Percentiles rank a stretch among this genome's conserved stretches.
phyloP scores from a whole-genome alignment of 2,113 vertebrate genomes.

The Scalopus aquaticus region DNA sequence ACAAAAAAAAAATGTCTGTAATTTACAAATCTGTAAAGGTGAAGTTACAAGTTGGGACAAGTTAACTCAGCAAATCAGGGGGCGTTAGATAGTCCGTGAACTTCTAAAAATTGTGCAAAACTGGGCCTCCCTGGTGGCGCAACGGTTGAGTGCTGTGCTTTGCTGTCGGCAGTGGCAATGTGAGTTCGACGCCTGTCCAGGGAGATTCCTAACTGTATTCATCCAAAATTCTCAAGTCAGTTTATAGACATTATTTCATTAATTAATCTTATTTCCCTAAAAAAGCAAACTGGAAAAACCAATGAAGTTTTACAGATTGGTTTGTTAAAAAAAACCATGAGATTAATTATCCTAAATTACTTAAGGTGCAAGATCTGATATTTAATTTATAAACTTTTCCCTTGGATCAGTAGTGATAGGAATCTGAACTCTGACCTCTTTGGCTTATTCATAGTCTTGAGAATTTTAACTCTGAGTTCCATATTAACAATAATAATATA shows the following conservation, averaged over 20 bases:
- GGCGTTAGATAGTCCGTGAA: neutral
- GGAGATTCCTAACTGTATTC: neutral
- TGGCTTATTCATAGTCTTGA: neutral
- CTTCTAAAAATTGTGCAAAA: neutral
- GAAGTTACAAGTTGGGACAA: neutral
- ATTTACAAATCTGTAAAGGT: neutral
- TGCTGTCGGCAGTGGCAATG: too few relatives aligned
- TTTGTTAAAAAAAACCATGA: neutral
- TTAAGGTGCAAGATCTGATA: neutral
- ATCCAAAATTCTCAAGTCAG: neutral
- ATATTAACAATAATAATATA: too few relatives aligned
- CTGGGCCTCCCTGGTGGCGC: too few relatives aligned
- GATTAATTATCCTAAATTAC: conserved; percentile 24
- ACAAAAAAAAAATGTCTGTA: neutral
- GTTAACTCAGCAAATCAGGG: neutral
- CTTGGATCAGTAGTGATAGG: neutral
- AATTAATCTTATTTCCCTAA: neutral
- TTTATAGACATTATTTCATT: neutral
- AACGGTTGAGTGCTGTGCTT: too few relatives aligned
- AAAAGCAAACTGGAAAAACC: conserved; percentile 15
- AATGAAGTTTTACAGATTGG: neutral
- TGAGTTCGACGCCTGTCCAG: too few relatives aligned
- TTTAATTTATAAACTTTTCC: neutral
- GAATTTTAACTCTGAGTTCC: neutral
- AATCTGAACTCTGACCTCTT: neutral